Evolutionary conservation across 2,113 vertebrate species (phyloP).

Genomic region (Neolamprologus devosi): DNA sequence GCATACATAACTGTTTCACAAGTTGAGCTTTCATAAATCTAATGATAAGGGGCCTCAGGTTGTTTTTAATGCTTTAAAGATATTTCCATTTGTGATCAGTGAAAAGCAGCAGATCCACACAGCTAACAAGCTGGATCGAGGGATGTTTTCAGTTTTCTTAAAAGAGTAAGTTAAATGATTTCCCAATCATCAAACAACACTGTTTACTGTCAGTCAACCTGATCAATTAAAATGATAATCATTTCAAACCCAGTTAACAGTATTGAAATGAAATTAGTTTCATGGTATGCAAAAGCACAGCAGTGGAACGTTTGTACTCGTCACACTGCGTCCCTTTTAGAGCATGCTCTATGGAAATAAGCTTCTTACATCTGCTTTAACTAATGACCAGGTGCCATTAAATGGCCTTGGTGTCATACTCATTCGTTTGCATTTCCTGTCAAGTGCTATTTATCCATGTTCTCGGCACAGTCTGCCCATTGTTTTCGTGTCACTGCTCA

Average conservation of each 20-base stretch:
- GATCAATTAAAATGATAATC: neutral
- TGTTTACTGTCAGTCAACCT: neutral
- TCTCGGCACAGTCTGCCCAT: conserved; percentile 19
- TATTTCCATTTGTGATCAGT: neutral
- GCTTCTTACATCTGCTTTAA: neutral
- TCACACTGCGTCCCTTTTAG: neutral
- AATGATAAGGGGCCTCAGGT: neutral
- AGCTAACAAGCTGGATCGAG: neutral
- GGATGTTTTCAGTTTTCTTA: neutral
- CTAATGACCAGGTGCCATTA: conserved; percentile 27
- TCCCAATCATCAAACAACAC: fast-evolving
- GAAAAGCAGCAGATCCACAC: neutral
- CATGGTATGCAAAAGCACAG: neutral
- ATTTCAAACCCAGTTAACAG: neutral
- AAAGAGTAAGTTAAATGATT: neutral
- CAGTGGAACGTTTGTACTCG: neutral
- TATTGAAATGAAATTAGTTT: neutral
- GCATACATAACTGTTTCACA: neutral
- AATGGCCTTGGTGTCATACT: conserved; percentile 18
- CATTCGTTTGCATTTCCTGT: conserved; percentile 49
- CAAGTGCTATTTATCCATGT: conserved; percentile 5
- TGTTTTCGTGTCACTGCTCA: conserved; percentile 46
- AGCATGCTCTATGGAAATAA: neutral
- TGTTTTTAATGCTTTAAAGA: neutral
- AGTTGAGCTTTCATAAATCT: neutral